These are phyloP conservation scores for Batillaria attramentaria DNA, from an alignment of 1,140 invertebrate species.

Conservation along the genomic window DNA sequence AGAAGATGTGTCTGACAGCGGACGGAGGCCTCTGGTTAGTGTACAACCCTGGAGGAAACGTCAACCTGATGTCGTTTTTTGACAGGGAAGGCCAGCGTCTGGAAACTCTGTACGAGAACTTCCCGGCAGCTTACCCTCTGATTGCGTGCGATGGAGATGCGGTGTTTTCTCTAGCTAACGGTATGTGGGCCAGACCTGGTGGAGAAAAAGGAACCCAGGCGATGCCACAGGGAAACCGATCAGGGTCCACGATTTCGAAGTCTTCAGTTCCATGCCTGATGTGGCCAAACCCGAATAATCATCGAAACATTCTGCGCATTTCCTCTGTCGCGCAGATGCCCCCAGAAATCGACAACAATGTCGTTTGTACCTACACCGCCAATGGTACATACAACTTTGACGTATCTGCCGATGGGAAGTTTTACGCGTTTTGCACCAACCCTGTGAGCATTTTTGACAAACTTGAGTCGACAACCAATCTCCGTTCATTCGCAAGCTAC, in stretches of 20 bases:
- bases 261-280: neutral
- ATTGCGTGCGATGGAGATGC: neutral
- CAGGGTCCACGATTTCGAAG: neutral
- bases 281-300: no score
- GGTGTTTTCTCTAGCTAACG: neutral
- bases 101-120: neutral
- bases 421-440: neutral
- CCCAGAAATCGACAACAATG: no score
- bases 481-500: neutral
- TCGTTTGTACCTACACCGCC: no score
- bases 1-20: neutral
- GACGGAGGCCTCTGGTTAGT: neutral
- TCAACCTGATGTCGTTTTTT: neutral
- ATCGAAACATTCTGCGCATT: no score
- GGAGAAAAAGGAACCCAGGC: neutral
- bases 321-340: no score
- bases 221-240: neutral
- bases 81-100: neutral
- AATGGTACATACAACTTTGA: neutral
- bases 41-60: slow-evolving; percentile 18
- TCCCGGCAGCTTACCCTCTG: neutral
- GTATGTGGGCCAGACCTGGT: slow-evolving; percentile 6
- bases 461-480: neutral
- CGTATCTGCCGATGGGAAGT: neutral
- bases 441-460: neutral